Conservation (phyloP, 2,113 vertebrate genomes). For the Anguilla rostrata region DNA sequence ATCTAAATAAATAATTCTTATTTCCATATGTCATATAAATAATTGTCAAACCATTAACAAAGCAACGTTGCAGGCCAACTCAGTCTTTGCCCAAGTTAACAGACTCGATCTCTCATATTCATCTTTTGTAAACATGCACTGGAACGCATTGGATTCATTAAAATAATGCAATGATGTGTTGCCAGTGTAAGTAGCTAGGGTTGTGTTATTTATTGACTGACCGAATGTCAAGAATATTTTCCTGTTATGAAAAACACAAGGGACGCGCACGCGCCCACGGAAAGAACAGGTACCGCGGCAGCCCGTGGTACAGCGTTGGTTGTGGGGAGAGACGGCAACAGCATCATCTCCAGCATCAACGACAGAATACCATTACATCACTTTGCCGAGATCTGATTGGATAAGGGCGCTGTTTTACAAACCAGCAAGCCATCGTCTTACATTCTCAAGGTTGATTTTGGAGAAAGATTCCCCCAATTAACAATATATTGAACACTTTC, state of each 20-base stretch:
- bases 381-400: conserved; percentile 60
- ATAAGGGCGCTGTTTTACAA: conserved; percentile 47
- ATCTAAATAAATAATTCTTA: too few species aligned
- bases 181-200: too few species aligned
- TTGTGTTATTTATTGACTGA: too few species aligned
- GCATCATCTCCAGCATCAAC: conserved; percentile 30
- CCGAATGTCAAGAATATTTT: neutral
- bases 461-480: conserved; percentile 20
- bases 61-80: too few species aligned
- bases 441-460: conserved; percentile 9
- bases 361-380: conserved; percentile 75
- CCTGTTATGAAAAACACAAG: neutral
- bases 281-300: neutral
- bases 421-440: conserved; percentile 37
- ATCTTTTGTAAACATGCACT: too few species aligned
- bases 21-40: too few species aligned
- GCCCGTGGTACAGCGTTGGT: conserved; percentile 61
- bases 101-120: too few species aligned
- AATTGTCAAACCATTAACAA: too few species aligned
- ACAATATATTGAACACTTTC: conserved; percentile 4
- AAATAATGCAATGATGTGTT: too few species aligned
- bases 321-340: conserved; percentile 46
- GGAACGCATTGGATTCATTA: too few species aligned
- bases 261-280: neutral
- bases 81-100: too few species aligned